Percentiles rank a stretch among this genome's conserved stretches.
Evolutionary conservation across 2,888 invertebrate species (phyloP).

Genomic region (Lordiphosa andalusiaca): DNA sequence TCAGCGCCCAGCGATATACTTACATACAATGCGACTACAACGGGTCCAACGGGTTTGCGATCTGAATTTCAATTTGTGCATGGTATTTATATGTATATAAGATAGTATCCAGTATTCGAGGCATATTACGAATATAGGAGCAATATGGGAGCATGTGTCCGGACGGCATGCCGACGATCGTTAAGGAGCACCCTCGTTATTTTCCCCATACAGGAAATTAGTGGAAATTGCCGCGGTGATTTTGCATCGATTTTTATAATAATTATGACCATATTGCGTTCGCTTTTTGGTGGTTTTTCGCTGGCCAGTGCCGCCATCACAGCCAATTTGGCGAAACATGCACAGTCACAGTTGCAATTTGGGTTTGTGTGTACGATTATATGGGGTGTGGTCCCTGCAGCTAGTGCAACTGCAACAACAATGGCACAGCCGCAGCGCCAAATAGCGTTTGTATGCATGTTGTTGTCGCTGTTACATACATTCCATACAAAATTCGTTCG

Average conservation of each 20-base stretch:
- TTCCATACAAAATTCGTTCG: constrained; percentile 23
- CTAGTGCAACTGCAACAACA: constrained; percentile 13
- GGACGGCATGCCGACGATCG: not conserved
- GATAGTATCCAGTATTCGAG: constrained; percentile 1
- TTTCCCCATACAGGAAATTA: constrained; percentile 57
- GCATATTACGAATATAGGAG: not conserved
- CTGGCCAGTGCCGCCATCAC: constrained; percentile 31
- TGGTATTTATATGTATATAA: constrained; percentile 5
- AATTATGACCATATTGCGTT: constrained; percentile 57
- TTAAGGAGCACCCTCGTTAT: constrained; percentile 9
- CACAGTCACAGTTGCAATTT: constrained; percentile 19
- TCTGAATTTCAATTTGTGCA: constrained; percentile 54
- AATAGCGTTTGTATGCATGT: constrained; percentile 5
- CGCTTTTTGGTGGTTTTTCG: constrained; percentile 19
- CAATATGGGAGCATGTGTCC: too few relatives aligned
- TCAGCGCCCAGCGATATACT: constrained; percentile 43
- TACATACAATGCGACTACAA: constrained; percentile 48
- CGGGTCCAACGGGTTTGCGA: constrained; percentile 62
- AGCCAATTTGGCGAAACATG: constrained; percentile 56
- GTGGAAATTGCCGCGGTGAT: constrained; percentile 40
- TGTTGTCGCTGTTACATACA: constrained; percentile 28
- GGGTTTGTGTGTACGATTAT: constrained; percentile 6
- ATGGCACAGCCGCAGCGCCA: constrained; percentile 12
- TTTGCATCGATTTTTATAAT: constrained; percentile 52
- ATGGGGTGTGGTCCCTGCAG: constrained; percentile 15